phyloP scores from a whole-genome alignment of 2,888 invertebrate genomes.

The Dorcus parallelipipedus region DNA sequence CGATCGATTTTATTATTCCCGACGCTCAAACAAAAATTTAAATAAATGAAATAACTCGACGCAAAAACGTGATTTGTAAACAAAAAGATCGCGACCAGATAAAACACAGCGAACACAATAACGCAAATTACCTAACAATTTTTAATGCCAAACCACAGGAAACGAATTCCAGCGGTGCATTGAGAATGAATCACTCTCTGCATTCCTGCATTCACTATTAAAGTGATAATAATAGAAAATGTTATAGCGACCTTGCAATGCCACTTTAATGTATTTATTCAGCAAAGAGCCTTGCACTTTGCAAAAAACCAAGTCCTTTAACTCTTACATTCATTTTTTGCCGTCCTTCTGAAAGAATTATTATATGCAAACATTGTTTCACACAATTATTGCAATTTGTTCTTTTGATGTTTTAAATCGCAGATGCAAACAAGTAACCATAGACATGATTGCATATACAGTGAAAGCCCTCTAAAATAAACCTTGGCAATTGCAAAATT shows the following conservation, averaged over 20 bases:
- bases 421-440: no score
- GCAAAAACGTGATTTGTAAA: no score
- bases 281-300: conserved; percentile 16
- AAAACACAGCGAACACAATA: background rate
- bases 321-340: background rate
- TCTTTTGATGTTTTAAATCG: no score
- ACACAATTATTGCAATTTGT: no score
- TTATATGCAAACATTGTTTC: no score
- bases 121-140: background rate
- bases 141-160: conserved; percentile 3
- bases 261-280: conserved; percentile 11
- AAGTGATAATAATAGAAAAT: conserved; percentile 16
- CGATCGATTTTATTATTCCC: no score
- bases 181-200: conserved; percentile 13
- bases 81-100: background rate
- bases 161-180: conserved; percentile 6
- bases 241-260: conserved; percentile 17
- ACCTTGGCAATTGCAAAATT: no score
- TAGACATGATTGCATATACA: no score
- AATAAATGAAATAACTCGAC: no score
- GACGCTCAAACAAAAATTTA: no score
- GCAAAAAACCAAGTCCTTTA: background rate
- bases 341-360: background rate
- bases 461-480: no score
- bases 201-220: conserved; percentile 14